Conservation (phyloP, 2,797 vertebrate genomes). For the Amblyopsis hoosieri region DNA sequence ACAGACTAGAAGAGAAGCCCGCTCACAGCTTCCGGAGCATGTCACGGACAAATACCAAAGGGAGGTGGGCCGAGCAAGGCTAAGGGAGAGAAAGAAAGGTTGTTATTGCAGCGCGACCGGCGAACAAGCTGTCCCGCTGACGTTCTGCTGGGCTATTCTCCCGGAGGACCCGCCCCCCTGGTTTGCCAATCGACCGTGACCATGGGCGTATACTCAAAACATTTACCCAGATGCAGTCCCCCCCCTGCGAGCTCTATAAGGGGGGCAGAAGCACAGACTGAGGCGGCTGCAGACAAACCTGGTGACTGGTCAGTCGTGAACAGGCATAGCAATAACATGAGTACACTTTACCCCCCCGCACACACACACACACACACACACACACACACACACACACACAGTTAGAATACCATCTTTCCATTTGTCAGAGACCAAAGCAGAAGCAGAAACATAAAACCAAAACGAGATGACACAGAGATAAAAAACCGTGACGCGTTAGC, state of each 20-base stretch:
- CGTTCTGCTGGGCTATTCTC: constrained; percentile 18
- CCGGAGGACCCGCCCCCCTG: constrained; percentile 23
- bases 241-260: constrained; percentile 67
- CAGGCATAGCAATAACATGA: constrained; percentile 19
- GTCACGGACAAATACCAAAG: constrained; percentile 1
- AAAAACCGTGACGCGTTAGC: constrained; percentile 84
- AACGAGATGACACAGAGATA: constrained; percentile 77
- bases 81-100: constrained; percentile 27
- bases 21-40: neutral
- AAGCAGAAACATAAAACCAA: constrained; percentile 72
- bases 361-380: constrained; percentile 47
- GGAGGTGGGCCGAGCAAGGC: neutral
- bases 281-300: constrained; percentile 78
- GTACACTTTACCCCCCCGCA: constrained; percentile 54
- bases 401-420: constrained; percentile 63
- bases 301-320: constrained; percentile 67
- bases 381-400: constrained; percentile 22
- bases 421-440: constrained; percentile 80
- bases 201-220: constrained; percentile 99
- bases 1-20: neutral
- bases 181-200: constrained; percentile 59
- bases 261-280: constrained; percentile 75
- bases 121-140: constrained; percentile 36
- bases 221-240: constrained; percentile 80
- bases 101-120: constrained; percentile 34